Evolutionary conservation across 2,888 invertebrate genomes (phyloP).

Genomic region (Artemia sinica): DNA sequence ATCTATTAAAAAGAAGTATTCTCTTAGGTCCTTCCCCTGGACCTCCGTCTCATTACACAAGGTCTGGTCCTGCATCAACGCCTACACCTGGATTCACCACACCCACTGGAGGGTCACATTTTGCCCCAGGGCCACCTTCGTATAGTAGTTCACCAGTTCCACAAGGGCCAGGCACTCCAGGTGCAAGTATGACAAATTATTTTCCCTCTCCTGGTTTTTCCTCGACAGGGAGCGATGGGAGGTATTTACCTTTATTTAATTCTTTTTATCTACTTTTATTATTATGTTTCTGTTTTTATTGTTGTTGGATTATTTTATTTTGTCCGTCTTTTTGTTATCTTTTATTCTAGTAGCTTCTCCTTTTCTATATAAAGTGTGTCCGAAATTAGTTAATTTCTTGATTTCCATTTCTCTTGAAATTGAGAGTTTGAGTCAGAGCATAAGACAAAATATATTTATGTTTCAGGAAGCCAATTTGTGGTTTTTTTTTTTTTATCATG

Average conservation of each 20-base stretch:
- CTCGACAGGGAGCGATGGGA: background rate
- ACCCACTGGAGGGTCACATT: constrained; percentile 43
- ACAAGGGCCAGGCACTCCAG: constrained; percentile 63
- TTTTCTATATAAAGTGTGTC: no score
- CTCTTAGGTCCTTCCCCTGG: background rate
- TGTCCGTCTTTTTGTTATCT: no score
- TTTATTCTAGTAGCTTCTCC: no score
- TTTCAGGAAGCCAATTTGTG: no score
- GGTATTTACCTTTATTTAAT: background rate
- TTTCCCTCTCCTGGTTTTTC: constrained; percentile 36
- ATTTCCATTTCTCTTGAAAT: no score
- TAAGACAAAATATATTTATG: no score
- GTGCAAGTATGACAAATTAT: constrained; percentile 40
- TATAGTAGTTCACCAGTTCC: constrained; percentile 72
- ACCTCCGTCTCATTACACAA: constrained; percentile 7
- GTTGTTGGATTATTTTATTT: no score
- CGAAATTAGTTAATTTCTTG: no score
- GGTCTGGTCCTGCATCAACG: constrained; percentile 2
- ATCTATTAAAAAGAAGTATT: background rate
- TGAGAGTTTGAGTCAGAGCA: no score
- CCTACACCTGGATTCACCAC: constrained; percentile 5
- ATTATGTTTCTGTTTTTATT: no score
- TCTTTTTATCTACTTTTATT: background rate
- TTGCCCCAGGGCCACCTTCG: constrained; percentile 47
- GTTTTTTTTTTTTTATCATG: no score